Evolutionary conservation across 2,113 vertebrate genomes (phyloP), one percentile per base, ranked within the genome.

Genomic region (Rattus norvegicus): DNA sequence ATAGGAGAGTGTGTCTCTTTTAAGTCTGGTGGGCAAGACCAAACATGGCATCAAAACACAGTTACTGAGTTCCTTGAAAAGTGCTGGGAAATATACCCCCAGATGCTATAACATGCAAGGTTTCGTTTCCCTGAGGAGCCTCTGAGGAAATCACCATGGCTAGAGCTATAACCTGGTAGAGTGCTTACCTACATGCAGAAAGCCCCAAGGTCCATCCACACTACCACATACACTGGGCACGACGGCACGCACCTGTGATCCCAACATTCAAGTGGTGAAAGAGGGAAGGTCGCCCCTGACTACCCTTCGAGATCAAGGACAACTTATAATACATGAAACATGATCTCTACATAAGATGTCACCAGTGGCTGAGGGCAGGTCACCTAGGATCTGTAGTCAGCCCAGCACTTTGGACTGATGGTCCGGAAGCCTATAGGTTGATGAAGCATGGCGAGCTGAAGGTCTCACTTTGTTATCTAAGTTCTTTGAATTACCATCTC

Each of bases 71-170:
- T 81, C 92, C 56, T 43, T 77, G 2, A n/a, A 28, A 77, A 39
- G 47, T 1, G 0, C 17, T 54, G 12, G 2, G 16, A 4, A 84
- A 24, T 28, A 12, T 19, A 30, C 24, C 47, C 39, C 7, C 6
- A 56, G 24, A 54, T 63, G 11, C 19, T 52, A 47, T 59, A 63
- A 63, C 3, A 22, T 33, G 76, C n/a, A 76, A 69, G 33, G 6
- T 30, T 5, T 22, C 33, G 6, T 30, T 5, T 22, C 33, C 11
- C 1, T 59, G 28, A 75, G 24, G 30, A 47, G 1, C 24, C 33
- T 67, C 63, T 81, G 7, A 84, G 22, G 63, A 83, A 43, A 36
- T 49, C 86, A 30, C 10, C 43, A 36, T 36, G 28, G 11, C 43
- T 69, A 47, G 83, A 3, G 17, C 19, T 49, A 13, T 87, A 33